Conservation (phyloP, 1,140 invertebrate genomes). For the Branchinecta lindahli region DNA sequence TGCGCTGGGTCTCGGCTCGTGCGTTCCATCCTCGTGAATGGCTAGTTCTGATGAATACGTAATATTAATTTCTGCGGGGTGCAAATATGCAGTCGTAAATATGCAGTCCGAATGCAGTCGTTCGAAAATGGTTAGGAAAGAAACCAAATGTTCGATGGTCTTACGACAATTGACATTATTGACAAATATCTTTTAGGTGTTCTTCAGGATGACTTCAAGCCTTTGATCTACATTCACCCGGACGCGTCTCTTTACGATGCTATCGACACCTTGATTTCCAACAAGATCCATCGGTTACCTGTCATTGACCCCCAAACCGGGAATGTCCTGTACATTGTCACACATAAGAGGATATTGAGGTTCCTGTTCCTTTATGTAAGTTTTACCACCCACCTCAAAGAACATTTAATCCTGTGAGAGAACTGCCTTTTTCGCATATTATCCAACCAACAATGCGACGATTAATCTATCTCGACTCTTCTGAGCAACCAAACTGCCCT, state of each 20-base stretch:
- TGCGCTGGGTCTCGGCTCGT: too few relatives aligned
- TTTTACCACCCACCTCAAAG: slow-evolving; percentile 25
- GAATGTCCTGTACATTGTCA: slow-evolving; percentile 96
- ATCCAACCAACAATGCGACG: background rate
- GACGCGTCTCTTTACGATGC: slow-evolving; percentile 83
- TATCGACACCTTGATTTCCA: slow-evolving; percentile 75
- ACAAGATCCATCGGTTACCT: slow-evolving; percentile 90
- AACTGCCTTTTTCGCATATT: background rate
- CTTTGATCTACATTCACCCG: slow-evolving; percentile 69
- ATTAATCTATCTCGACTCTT: background rate
- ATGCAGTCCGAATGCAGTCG: too few relatives aligned
- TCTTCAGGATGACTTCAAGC: slow-evolving; percentile 59
- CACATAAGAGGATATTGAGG: slow-evolving; percentile 93
- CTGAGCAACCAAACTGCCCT: too few relatives aligned
- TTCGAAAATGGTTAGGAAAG: too few relatives aligned
- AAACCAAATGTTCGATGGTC: too few relatives aligned
- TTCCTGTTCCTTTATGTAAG: slow-evolving; percentile 98
- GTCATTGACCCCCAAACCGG: slow-evolving; percentile 88
- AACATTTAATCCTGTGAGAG: background rate
- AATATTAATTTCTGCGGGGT: too few relatives aligned
- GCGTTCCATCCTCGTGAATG: too few relatives aligned
- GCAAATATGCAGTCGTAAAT: too few relatives aligned
- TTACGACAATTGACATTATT: too few relatives aligned
- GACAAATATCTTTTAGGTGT: slow-evolving; percentile 40
- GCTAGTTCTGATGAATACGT: too few relatives aligned